These are phyloP conservation scores for Silurus glanis DNA, from an alignment of 2,113 vertebrate species.

Conservation along the genomic window DNA sequence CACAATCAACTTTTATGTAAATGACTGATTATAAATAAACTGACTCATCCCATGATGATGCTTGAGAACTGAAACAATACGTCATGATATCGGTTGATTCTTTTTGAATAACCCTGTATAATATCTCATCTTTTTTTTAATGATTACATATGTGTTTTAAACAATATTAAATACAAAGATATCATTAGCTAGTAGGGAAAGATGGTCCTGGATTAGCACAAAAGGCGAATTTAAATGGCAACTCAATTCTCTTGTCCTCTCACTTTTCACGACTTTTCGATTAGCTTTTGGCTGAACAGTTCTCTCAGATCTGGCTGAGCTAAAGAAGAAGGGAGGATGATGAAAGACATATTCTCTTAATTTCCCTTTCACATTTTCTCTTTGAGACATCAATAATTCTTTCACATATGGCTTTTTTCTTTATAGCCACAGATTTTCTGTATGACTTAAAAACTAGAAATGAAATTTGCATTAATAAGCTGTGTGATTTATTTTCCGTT, in stretches of 20 bases:
- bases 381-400: constrained; percentile 44
- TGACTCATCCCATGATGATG: too few relatives aligned
- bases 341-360: constrained; percentile 43
- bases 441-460: background rate
- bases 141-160: background rate
- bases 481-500: background rate
- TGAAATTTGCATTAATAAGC: background rate
- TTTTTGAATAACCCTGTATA: too few relatives aligned
- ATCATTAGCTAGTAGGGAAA: background rate
- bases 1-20: too few relatives aligned
- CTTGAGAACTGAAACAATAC: too few relatives aligned
- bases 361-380: constrained; percentile 48
- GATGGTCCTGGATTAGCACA: background rate
- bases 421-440: background rate
- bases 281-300: constrained; percentile 31
- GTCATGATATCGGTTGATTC: too few relatives aligned
- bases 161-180: background rate
- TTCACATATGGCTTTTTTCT: constrained; percentile 23
- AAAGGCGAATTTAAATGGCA: constrained; percentile 12
- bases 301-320: constrained; percentile 31
- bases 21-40: too few relatives aligned
- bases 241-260: background rate
- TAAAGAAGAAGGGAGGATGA: constrained; percentile 40
- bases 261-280: constrained; percentile 35
- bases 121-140: too few relatives aligned